Conservation (phyloP, 2,888 invertebrate species). For the Agonopterix arenella region DNA sequence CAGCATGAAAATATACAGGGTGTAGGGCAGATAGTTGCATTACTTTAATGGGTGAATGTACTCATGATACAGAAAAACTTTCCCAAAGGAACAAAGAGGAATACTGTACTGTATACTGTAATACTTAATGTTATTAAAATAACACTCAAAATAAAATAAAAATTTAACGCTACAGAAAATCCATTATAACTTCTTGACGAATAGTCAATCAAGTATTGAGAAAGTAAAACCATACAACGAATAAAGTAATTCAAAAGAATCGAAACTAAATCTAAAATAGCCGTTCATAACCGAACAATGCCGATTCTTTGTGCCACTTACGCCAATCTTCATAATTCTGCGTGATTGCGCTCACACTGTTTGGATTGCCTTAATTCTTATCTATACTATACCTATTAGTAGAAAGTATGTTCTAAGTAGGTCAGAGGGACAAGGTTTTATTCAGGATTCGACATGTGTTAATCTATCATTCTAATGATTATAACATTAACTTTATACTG, state of each 20-base stretch:
- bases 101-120: no score
- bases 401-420: conserved; percentile 5
- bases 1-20: no score
- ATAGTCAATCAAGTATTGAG: no score
- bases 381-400: conserved; percentile 5
- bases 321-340: conserved; percentile 48
- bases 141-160: no score
- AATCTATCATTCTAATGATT: background rate
- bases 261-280: conserved; percentile 22
- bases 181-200: no score
- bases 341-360: conserved; percentile 9
- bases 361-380: conserved; percentile 18
- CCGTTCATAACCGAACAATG: conserved; percentile 18
- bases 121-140: no score
- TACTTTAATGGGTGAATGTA: no score
- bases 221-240: background rate
- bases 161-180: no score
- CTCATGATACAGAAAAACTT: no score
- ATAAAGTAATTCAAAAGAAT: conserved; percentile 13
- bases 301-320: conserved; percentile 38
- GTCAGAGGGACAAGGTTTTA: conserved; percentile 6
- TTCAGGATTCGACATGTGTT: background rate
- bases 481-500: no score
- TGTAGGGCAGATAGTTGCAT: no score
- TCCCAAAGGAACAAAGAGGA: no score